Conservation (phyloP, 2,888 invertebrate species). For the Volucella inflata region DNA sequence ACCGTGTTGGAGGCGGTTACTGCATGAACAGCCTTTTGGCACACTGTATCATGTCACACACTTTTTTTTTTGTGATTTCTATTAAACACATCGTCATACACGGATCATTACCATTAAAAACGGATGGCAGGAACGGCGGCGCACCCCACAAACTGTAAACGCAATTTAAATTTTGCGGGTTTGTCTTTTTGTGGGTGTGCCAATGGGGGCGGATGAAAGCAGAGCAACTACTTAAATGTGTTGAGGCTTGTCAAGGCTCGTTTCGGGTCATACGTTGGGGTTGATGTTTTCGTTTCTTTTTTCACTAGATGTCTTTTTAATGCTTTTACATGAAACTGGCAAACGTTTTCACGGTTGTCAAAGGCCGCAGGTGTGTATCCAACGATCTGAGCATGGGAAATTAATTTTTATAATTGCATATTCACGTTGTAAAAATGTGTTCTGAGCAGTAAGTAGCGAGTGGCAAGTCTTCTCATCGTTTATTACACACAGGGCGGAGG, state of each 20-base stretch:
- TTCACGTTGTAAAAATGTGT: constrained; percentile 54
- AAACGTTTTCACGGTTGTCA: not conserved
- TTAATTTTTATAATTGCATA: constrained; percentile 71
- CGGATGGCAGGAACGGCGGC: constrained; percentile 35
- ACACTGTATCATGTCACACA: constrained; percentile 39
- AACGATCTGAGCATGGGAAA: constrained; percentile 36
- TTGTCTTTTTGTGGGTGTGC: constrained; percentile 10
- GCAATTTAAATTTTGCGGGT: constrained; percentile 63
- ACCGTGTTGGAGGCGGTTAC: not conserved
- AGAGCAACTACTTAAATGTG: constrained; percentile 40
- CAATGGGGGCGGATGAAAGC: not conserved
- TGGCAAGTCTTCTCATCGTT: constrained; percentile 1
- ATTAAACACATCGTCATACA: constrained; percentile 70
- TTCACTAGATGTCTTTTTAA: constrained; percentile 46
- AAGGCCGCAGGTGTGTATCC: constrained; percentile 58
- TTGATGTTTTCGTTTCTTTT: constrained; percentile 32
- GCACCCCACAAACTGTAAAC: constrained; percentile 65
- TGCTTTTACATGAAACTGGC: constrained; percentile 4
- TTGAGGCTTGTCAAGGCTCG: not conserved
- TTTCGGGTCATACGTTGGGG: not conserved
- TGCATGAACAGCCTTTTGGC: constrained; percentile 47
- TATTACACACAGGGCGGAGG: not conserved
- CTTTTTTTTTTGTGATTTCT: constrained; percentile 57
- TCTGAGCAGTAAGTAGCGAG: not conserved
- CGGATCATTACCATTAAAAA: constrained; percentile 70